phyloP scores from a whole-genome alignment of 2,888 invertebrate species.

The Acronicta aceris region DNA sequence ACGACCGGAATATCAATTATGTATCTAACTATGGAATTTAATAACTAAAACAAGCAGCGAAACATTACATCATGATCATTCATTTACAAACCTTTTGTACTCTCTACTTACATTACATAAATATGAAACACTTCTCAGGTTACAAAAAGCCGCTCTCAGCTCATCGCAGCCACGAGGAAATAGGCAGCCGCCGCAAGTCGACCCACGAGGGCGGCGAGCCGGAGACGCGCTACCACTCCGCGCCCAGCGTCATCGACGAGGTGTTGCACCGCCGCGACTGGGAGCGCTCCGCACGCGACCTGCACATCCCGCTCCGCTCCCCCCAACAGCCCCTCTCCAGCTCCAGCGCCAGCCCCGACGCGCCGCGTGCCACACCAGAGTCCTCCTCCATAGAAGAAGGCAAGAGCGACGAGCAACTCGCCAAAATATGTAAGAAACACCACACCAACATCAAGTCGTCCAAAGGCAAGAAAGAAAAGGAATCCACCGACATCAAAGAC shows the following conservation, averaged over 20 bases:
- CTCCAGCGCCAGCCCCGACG: constrained; percentile 57
- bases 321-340: constrained; percentile 58
- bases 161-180: constrained; percentile 82
- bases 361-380: constrained; percentile 65
- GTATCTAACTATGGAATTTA: too few relatives aligned
- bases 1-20: too few relatives aligned
- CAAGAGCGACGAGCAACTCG: constrained; percentile 60
- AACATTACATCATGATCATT: too few relatives aligned
- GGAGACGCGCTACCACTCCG: constrained; percentile 79
- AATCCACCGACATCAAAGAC: constrained; percentile 75
- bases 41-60: too few relatives aligned
- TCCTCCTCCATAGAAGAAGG: constrained; percentile 65
- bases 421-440: constrained; percentile 78
- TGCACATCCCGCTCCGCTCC: constrained; percentile 76
- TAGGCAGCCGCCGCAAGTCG: constrained; percentile 69
- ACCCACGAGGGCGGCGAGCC: constrained; percentile 62
- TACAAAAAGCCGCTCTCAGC: constrained; percentile 74
- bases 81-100: too few relatives aligned
- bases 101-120: too few relatives aligned
- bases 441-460: constrained; percentile 82
- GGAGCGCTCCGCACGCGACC: constrained; percentile 79
- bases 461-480: constrained; percentile 68
- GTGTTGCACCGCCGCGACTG: constrained; percentile 82
- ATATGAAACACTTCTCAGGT: too few relatives aligned
- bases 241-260: constrained; percentile 83